A percentile compares a stretch with the other conserved stretches of the same genome.
These are phyloP conservation scores for Nephila pilipes DNA, from an alignment of 1,140 invertebrate species.

Conservation along the genomic window DNA sequence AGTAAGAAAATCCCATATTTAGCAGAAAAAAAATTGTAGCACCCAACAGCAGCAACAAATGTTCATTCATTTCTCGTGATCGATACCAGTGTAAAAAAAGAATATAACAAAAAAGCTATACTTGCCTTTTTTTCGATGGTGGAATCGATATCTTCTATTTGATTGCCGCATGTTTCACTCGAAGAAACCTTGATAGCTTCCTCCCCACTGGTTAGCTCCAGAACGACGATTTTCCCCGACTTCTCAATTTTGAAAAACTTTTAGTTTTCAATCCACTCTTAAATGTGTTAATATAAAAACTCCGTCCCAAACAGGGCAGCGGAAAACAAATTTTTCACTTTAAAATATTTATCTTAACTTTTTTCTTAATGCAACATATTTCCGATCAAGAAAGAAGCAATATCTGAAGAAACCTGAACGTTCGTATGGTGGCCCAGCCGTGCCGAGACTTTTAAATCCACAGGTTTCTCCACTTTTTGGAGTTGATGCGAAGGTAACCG, in stretches of 20 bases:
- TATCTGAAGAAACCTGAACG: background rate
- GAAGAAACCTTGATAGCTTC: slow-evolving; percentile 70
- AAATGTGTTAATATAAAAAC: background rate
- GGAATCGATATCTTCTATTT: slow-evolving; percentile 69
- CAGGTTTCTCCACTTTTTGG: slow-evolving; percentile 56
- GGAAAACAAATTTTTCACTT: background rate
- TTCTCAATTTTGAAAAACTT: slow-evolving; percentile 75
- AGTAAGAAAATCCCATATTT: background rate
- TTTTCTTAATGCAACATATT: background rate
- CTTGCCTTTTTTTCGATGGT: slow-evolving; percentile 75
- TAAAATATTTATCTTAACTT: background rate
- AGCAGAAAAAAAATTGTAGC: background rate
- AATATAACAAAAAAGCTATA: background rate
- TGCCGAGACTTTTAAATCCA: slow-evolving; percentile 69
- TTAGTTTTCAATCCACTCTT: background rate
- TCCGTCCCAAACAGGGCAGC: background rate
- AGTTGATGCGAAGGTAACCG: slow-evolving; percentile 33
- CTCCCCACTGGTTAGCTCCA: slow-evolving; percentile 70
- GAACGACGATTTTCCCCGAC: slow-evolving; percentile 73
- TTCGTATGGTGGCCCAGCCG: slow-evolving; percentile 55
- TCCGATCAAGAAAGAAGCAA: background rate
- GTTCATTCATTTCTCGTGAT: background rate
- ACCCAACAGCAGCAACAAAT: slow-evolving; percentile 8
- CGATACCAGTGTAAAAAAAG: background rate
- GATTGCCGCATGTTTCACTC: slow-evolving; percentile 64